Evolutionary conservation across 2,797 vertebrate species (phyloP).

Genomic region (Chromis chromis): DNA sequence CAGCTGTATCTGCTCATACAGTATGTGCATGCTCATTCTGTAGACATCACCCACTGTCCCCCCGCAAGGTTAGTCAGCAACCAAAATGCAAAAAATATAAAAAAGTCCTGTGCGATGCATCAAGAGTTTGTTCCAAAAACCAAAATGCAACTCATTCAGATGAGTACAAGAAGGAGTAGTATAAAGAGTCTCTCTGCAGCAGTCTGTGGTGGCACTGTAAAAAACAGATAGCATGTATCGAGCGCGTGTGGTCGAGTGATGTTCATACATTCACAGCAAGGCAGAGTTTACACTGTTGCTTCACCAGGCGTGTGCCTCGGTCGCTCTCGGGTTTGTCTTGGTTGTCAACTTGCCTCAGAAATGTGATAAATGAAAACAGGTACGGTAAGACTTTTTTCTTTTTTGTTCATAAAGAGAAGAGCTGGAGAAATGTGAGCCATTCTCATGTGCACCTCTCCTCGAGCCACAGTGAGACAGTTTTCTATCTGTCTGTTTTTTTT

Average conservation of each 20-base stretch:
- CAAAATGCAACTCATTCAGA: slow-evolving; percentile 39
- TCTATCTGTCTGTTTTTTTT: slow-evolving; percentile 25
- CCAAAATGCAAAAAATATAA: slow-evolving; percentile 58
- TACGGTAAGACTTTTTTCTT: slow-evolving; percentile 1
- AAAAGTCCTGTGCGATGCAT: slow-evolving; percentile 48
- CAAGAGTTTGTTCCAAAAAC: slow-evolving; percentile 43
- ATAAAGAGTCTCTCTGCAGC: slow-evolving; percentile 69
- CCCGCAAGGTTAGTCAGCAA: slow-evolving; percentile 56
- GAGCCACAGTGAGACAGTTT: slow-evolving; percentile 41
- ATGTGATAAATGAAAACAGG: slow-evolving; percentile 44
- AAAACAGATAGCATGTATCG: slow-evolving; percentile 57
- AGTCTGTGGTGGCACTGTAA: slow-evolving; percentile 66
- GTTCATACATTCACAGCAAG: slow-evolving; percentile 86
- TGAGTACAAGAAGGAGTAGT: slow-evolving; percentile 55
- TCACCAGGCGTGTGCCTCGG: slow-evolving; percentile 33
- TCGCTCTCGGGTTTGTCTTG: slow-evolving; percentile 42
- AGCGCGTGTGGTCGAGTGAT: slow-evolving; percentile 73
- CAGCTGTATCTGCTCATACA: slow-evolving; percentile 65
- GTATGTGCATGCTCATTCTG: slow-evolving; percentile 78
- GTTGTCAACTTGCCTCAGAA: slow-evolving; percentile 59
- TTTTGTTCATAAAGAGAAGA: slow-evolving; percentile 15
- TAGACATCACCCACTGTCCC: slow-evolving; percentile 48
- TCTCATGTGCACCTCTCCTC: slow-evolving; percentile 17
- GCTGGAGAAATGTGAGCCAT: slow-evolving; percentile 11
- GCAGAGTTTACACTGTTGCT: slow-evolving; percentile 64